phyloP scores from a whole-genome alignment of 2,113 vertebrate species.

The Epinephelus cyanopodus region DNA sequence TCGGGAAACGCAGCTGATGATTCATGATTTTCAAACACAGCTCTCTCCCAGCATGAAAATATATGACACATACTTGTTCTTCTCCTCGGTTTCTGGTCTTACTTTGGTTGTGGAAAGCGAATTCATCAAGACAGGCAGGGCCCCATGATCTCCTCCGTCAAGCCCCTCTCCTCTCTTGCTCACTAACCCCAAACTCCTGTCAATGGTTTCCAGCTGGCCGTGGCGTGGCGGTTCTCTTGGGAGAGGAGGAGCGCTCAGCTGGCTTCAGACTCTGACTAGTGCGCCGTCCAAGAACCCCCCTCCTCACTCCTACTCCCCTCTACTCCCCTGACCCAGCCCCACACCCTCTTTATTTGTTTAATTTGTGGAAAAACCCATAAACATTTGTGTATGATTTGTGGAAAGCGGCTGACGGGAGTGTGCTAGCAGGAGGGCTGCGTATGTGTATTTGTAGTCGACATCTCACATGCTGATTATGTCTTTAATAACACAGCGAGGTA shows the following conservation, averaged over 20 bases:
- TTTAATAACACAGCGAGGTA: conserved; percentile 34
- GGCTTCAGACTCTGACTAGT: conserved; percentile 57
- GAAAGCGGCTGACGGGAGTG: conserved; percentile 43
- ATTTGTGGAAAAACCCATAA: conserved; percentile 78
- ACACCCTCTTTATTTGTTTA: conserved; percentile 70
- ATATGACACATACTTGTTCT: conserved; percentile 54
- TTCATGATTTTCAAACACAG: conserved; percentile 44
- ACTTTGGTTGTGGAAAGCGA: conserved; percentile 46
- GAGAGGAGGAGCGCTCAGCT: conserved; percentile 67
- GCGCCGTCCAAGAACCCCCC: conserved; percentile 40
- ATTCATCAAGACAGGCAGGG: conserved; percentile 43
- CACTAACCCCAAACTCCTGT: conserved; percentile 67
- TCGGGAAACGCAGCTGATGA: conserved; percentile 60
- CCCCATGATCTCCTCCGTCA: conserved; percentile 45
- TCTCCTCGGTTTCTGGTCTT: conserved; percentile 55
- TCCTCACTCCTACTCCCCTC: not conserved
- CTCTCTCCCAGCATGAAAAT: conserved; percentile 34
- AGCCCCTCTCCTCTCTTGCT: conserved; percentile 56
- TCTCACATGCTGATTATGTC: conserved; percentile 24
- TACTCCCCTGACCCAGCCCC: conserved; percentile 35
- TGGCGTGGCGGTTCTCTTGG: conserved; percentile 59
- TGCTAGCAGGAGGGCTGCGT: conserved; percentile 8
- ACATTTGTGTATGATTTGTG: conserved; percentile 72
- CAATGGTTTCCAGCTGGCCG: conserved; percentile 81
- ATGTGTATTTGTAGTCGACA: conserved; percentile 32